Conservation (phyloP, 2,888 invertebrate genomes). For the Dinocampus coccinellae region DNA sequence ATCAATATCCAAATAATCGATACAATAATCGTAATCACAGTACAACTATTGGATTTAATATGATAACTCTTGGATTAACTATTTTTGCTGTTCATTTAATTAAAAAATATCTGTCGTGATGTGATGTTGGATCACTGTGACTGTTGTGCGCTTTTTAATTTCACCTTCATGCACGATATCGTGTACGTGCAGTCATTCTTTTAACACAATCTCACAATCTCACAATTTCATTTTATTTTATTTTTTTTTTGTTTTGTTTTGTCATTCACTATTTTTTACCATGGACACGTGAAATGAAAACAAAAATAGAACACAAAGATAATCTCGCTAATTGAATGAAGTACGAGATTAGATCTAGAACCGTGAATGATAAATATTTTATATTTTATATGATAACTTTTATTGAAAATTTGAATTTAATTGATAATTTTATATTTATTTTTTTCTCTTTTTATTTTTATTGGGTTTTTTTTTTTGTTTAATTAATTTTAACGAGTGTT, state of each 20-base stretch:
- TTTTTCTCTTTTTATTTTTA: too few relatives aligned
- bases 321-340: background rate
- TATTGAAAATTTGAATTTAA: too few relatives aligned
- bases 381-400: background rate
- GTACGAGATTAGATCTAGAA: background rate
- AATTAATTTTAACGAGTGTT: background rate
- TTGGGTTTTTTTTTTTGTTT: background rate
- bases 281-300: background rate
- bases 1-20: conserved; percentile 51
- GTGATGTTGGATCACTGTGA: conserved; percentile 3
- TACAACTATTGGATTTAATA: conserved; percentile 45
- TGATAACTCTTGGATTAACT: conserved; percentile 41
- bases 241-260: background rate
- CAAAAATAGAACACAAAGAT: too few relatives aligned
- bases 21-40: conserved; percentile 51
- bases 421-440: too few relatives aligned
- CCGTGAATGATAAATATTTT: background rate
- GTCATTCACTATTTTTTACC: background rate
- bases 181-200: background rate
- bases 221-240: too few relatives aligned
- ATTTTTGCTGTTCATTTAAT: conserved; percentile 35
- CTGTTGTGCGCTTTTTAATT: conserved; percentile 2
- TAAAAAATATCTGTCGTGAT: conserved; percentile 43
- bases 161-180: conserved; percentile 31
- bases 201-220: too few relatives aligned